Evolutionary conservation across 2,113 vertebrate species (phyloP).

Genomic region (Aspiorhynchus laticeps): DNA sequence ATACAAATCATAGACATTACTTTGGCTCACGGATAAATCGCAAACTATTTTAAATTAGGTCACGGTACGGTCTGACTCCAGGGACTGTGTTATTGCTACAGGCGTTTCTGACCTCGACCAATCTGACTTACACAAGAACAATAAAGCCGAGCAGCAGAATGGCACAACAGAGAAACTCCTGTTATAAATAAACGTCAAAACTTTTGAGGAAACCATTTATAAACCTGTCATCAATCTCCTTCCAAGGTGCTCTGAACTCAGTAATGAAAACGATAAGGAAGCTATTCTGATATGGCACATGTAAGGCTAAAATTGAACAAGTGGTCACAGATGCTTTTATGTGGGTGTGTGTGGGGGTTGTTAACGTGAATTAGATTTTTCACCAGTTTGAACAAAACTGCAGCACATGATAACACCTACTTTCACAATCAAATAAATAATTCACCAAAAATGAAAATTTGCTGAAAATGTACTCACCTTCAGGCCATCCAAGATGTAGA

Average conservation of each 20-base stretch:
- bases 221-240: conserved; percentile 39
- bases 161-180: conserved; percentile 26
- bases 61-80: conserved; percentile 1
- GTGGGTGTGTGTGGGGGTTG: not conserved
- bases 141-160: conserved; percentile 30
- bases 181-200: conserved; percentile 60
- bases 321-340: conserved; percentile 3
- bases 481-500: no score
- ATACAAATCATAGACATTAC: not conserved
- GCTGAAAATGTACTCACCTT: not conserved
- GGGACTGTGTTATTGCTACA: conserved; percentile 45
- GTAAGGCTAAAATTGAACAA: conserved; percentile 16
- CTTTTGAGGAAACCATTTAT: conserved; percentile 50
- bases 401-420: not conserved
- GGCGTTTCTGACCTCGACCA: conserved; percentile 39
- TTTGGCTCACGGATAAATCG: not conserved
- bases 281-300: conserved; percentile 28
- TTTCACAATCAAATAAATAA: not conserved
- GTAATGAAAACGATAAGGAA: conserved; percentile 37
- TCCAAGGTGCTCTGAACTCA: conserved; percentile 12
- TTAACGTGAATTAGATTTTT: not conserved
- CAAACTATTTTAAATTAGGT: conserved; percentile 37
- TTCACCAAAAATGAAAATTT: not conserved
- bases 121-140: conserved; percentile 51
- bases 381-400: not conserved